phyloP scores from a whole-genome alignment of 2,797 vertebrate species.

The Hypotaenidia philippensis region DNA sequence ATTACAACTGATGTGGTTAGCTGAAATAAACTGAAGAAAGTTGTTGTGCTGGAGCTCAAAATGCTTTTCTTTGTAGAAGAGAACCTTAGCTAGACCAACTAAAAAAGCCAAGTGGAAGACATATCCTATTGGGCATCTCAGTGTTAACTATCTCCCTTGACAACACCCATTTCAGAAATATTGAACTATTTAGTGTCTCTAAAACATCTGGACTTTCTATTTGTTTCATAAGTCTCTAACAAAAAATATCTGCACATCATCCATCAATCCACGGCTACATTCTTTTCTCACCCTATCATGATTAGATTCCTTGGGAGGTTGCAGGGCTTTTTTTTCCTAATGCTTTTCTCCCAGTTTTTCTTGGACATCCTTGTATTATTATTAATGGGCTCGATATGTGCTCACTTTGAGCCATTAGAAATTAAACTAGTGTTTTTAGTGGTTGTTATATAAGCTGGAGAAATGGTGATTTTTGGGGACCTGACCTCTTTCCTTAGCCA shows the following conservation, averaged over 20 bases:
- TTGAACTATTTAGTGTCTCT: constrained; percentile 47
- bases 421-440: neutral
- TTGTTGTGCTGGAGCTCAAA: neutral
- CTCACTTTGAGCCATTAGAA: constrained; percentile 16
- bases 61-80: neutral
- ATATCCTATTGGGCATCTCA: constrained; percentile 35
- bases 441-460: neutral
- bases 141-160: constrained; percentile 53
- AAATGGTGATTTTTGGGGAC: neutral
- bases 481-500: neutral
- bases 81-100: neutral
- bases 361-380: constrained; percentile 37
- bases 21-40: neutral
- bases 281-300: constrained; percentile 67
- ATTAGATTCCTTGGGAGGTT: constrained; percentile 61
- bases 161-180: constrained; percentile 58
- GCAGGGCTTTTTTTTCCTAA: neutral
- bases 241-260: constrained; percentile 69
- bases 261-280: constrained; percentile 60
- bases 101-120: neutral
- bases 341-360: constrained; percentile 48
- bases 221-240: constrained; percentile 61
- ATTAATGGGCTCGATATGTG: constrained; percentile 12
- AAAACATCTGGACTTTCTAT: constrained; percentile 71
- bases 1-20: neutral